Evolutionary conservation across 2,888 invertebrate genomes (phyloP).

Genomic region (Diaperis boleti): DNA sequence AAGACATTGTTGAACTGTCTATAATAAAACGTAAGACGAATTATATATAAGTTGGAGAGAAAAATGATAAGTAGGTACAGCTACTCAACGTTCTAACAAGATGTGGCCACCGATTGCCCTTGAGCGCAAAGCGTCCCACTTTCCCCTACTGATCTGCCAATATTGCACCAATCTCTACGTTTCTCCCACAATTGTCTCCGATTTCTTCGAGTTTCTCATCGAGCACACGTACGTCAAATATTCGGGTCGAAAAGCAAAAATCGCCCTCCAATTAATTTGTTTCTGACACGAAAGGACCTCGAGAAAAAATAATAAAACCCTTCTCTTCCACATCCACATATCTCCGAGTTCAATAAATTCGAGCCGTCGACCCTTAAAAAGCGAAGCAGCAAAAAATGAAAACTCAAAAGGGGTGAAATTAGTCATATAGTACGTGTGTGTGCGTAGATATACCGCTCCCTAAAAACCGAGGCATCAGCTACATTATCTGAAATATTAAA

Average conservation of each 20-base stretch:
- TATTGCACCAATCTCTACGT: background rate
- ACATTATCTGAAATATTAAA: slow-evolving; percentile 47
- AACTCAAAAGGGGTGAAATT: slow-evolving; percentile 55
- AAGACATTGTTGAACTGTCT: no score
- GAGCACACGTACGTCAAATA: background rate
- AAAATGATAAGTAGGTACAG: no score
- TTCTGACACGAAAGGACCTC: slow-evolving; percentile 5
- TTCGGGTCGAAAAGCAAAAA: background rate
- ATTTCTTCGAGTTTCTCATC: background rate
- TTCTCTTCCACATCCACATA: background rate
- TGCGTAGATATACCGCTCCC: slow-evolving; percentile 26
- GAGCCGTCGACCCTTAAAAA: slow-evolving; percentile 45
- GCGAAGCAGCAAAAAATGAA: slow-evolving; percentile 47
- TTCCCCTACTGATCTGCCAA: no score
- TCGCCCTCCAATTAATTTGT: slow-evolving; percentile 12
- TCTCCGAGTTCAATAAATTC: slow-evolving; percentile 52
- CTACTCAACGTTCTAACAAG: no score
- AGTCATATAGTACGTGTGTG: slow-evolving; percentile 48
- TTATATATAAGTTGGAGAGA: no score
- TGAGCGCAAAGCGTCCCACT: no score
- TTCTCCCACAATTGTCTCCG: background rate
- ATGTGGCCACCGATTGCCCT: no score
- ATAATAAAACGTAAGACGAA: no score
- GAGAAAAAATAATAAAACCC: slow-evolving; percentile 16
- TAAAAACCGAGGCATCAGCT: slow-evolving; percentile 25